Conservation (phyloP, 2,113 vertebrate genomes). For the Phylloscopus trochilus region DNA sequence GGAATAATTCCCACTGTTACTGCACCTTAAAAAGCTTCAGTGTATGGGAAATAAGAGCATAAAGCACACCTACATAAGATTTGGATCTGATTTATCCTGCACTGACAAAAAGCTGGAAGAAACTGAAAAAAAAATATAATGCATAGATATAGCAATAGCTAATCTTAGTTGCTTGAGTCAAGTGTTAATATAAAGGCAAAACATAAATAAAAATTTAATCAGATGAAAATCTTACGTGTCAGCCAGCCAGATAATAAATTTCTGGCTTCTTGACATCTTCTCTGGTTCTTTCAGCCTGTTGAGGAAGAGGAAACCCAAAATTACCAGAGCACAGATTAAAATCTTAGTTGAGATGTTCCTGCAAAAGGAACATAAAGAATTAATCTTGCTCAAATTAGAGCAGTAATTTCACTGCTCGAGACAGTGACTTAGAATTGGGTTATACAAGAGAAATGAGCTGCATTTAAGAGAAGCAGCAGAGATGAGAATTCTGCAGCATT, state of each 20-base stretch:
- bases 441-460: not conserved
- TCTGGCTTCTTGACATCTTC: constrained; percentile 81
- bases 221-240: constrained; percentile 82
- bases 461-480: not conserved
- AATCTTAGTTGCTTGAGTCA: not conserved
- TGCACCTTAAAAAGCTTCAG: not conserved
- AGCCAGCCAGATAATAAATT: constrained; percentile 87
- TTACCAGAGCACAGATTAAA: not conserved
- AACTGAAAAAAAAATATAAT: not conserved
- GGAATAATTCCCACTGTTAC: not conserved
- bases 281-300: constrained; percentile 83
- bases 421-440: not conserved
- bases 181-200: not conserved
- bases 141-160: not conserved
- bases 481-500: not conserved
- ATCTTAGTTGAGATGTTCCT: not conserved
- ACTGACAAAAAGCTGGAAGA: not conserved
- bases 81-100: not conserved
- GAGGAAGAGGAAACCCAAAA: not conserved
- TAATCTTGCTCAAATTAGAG: constrained; percentile 2
- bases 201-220: not conserved
- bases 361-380: not conserved
- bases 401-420: not conserved
- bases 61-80: not conserved
- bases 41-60: not conserved